phyloP scores from a whole-genome alignment of 2,888 invertebrate genomes.

The Margaritifera margaritifera region DNA sequence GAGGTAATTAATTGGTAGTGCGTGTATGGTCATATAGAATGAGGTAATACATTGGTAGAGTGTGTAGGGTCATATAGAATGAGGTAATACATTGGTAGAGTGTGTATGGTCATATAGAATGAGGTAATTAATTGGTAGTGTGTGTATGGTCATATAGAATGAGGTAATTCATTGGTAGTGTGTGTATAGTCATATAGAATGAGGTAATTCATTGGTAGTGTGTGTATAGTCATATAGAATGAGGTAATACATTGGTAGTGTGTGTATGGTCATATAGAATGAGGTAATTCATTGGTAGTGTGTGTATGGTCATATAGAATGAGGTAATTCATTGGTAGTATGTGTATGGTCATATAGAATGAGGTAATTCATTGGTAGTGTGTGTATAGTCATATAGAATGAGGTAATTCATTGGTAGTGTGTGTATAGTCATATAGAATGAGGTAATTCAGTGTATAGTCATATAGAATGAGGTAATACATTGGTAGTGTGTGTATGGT shows the following conservation, averaged over 20 bases:
- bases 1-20: constrained; percentile 44
- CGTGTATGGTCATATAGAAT: neutral
- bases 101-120: neutral
- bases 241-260: constrained; percentile 44
- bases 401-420: constrained; percentile 44
- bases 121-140: constrained; percentile 44
- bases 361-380: constrained; percentile 44
- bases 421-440: neutral
- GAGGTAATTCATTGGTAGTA: constrained; percentile 44
- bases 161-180: constrained; percentile 44
- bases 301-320: neutral
- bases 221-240: neutral
- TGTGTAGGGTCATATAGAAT: neutral
- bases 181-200: neutral
- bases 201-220: constrained; percentile 44
- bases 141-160: neutral
- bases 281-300: constrained; percentile 44
- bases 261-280: neutral
- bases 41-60: constrained; percentile 44
- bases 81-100: constrained; percentile 44
- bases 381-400: neutral
- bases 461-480: constrained; percentile 44
- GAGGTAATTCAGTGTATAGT: constrained; percentile 43
- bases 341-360: neutral
- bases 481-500: neutral